phyloP scores from a whole-genome alignment of 1,140 invertebrate genomes.

The Lysiphlebus fabarum region DNA sequence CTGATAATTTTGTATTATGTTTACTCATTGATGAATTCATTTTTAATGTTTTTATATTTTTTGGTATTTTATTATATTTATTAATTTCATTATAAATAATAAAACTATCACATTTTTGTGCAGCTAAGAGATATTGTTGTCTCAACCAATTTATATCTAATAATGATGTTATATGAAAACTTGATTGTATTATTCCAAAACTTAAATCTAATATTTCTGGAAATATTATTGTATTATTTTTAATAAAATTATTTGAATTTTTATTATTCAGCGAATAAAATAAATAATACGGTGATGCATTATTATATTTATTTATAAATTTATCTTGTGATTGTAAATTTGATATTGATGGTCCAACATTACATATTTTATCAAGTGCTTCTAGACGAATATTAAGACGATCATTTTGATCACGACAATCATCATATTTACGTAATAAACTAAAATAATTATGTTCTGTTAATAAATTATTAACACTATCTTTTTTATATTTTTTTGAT shows the following conservation, averaged over 20 bases:
- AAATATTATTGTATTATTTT: conserved; percentile 67
- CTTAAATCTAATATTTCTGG: conserved; percentile 73
- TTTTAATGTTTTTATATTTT: conserved; percentile 67
- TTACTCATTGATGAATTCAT: conserved; percentile 73
- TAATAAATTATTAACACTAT: background rate
- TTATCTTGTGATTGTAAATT: conserved; percentile 46
- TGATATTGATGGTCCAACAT: conserved; percentile 30
- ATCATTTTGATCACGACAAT: conserved; percentile 21
- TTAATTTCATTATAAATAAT: conserved; percentile 75
- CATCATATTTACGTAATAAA: conserved; percentile 22
- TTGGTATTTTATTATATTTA: conserved; percentile 57
- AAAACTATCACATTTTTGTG: conserved; percentile 59
- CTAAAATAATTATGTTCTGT: background rate
- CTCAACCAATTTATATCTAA: conserved; percentile 83
- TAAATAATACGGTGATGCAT: conserved; percentile 71
- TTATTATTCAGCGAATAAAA: conserved; percentile 75
- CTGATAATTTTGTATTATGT: conserved; percentile 92
- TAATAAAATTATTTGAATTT: conserved; percentile 61
- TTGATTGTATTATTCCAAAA: conserved; percentile 68
- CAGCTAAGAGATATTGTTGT: conserved; percentile 72
- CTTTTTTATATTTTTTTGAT: background rate
- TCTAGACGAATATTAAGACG: conserved; percentile 33
- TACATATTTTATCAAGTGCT: conserved; percentile 37
- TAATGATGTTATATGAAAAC: conserved; percentile 89
- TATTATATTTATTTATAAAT: conserved; percentile 66